A percentile compares a stretch with the other conserved stretches of the same genome.
Conservation (phyloP, 2,888 invertebrate species). For the Orchestes rusci region DNA sequence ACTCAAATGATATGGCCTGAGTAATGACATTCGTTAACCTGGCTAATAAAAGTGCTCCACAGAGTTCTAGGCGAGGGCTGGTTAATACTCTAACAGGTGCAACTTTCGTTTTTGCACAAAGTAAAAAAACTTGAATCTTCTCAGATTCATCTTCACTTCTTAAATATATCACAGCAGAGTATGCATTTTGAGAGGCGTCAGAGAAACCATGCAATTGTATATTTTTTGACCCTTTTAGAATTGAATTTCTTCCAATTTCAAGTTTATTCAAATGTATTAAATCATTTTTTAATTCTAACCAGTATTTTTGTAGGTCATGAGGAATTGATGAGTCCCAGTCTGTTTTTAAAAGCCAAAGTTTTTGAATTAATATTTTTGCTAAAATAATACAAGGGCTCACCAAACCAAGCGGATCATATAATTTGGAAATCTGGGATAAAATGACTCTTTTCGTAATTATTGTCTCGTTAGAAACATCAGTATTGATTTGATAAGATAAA, state of each 20-base stretch:
- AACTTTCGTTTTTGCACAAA: slow-evolving; percentile 20
- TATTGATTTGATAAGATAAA: slow-evolving; percentile 6
- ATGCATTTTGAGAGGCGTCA: slow-evolving; percentile 22
- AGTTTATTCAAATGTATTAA: background rate
- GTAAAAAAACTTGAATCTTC: slow-evolving; percentile 7
- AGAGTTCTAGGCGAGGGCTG: slow-evolving; percentile 19
- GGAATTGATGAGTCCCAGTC: slow-evolving; percentile 31
- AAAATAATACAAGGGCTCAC: slow-evolving; percentile 26
- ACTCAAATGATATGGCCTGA: background rate
- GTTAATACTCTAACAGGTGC: slow-evolving; percentile 22
- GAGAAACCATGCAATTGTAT: slow-evolving; percentile 23
- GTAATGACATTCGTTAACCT: slow-evolving; percentile 8
- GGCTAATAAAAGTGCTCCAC: slow-evolving; percentile 18
- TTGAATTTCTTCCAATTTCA: background rate
- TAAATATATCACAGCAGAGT: slow-evolving; percentile 21
- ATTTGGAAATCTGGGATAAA: background rate
- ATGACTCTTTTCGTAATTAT: background rate
- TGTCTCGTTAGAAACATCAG: background rate
- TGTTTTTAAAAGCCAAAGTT: slow-evolving; percentile 28
- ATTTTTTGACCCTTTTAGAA: background rate
- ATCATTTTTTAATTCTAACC: slow-evolving; percentile 3
- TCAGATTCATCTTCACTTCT: slow-evolving; percentile 6
- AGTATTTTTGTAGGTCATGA: slow-evolving; percentile 12
- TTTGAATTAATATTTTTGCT: slow-evolving; percentile 30
- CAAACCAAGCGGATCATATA: slow-evolving; percentile 12